phyloP scores from a whole-genome alignment of 2,113 vertebrate species.

The Acinonyx jubatus region DNA sequence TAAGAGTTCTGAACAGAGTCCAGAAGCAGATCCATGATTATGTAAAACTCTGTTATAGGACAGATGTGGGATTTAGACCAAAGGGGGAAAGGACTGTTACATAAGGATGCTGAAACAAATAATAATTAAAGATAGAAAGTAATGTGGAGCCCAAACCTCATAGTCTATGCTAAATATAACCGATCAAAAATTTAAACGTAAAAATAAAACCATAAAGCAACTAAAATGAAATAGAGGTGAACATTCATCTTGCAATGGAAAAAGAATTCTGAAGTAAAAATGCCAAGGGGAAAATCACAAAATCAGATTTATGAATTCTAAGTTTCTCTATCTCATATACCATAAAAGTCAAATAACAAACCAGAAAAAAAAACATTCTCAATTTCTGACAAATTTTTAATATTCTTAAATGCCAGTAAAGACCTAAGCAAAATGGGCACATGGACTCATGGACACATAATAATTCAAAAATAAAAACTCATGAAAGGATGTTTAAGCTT shows the following conservation, averaged over 20 bases:
- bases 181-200: not conserved
- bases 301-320: not conserved
- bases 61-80: not conserved
- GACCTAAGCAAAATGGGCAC: not conserved
- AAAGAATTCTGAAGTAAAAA: not conserved
- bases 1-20: not conserved
- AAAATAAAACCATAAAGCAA: slow-evolving; percentile 3
- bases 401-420: not conserved
- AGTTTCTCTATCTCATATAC: not conserved
- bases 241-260: not conserved
- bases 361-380: not conserved
- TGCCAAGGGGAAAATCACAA: not conserved
- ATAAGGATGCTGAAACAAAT: not conserved
- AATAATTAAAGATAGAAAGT: not conserved
- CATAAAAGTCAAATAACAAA: not conserved
- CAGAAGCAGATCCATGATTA: not conserved
- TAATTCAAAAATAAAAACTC: not conserved
- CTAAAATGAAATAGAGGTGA: not conserved
- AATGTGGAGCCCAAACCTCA: not conserved
- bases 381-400: not conserved
- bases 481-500: not conserved
- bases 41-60: not conserved
- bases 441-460: not conserved
- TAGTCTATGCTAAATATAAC: not conserved
- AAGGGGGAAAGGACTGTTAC: not conserved